Evolutionary conservation across 1,140 invertebrate genomes (phyloP).

Genomic region (Coptotermes formosanus): DNA sequence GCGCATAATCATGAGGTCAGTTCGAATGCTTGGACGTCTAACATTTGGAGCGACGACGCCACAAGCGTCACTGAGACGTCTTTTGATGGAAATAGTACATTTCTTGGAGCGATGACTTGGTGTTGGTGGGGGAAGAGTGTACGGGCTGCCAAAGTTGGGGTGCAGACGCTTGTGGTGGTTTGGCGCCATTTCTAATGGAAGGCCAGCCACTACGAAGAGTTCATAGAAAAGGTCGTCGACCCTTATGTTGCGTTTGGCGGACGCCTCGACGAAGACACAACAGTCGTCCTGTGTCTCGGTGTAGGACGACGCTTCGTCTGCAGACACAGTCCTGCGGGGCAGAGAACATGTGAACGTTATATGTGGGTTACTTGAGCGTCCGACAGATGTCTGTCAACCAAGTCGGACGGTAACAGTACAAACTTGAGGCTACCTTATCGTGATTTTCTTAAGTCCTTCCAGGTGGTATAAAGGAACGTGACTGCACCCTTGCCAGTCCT

Average conservation of each 20-base stretch:
- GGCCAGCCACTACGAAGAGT: slow-evolving; percentile 73
- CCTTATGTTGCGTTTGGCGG: slow-evolving; percentile 73
- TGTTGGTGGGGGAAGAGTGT: slow-evolving; percentile 60
- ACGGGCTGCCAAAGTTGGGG: slow-evolving; percentile 66
- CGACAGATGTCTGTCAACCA: no score
- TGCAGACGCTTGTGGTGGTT: slow-evolving; percentile 76
- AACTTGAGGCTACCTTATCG: no score
- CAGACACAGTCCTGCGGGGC: slow-evolving; percentile 60
- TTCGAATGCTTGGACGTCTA: slow-evolving; percentile 76
- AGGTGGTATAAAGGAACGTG: no score
- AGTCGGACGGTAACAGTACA: no score
- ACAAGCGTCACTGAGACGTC: slow-evolving; percentile 77
- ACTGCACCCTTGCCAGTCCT: no score
- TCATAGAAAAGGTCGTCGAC: slow-evolving; percentile 81
- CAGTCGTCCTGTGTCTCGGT: slow-evolving; percentile 67
- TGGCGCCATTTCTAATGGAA: slow-evolving; percentile 85
- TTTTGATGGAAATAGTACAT: slow-evolving; percentile 73
- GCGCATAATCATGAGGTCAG: slow-evolving; percentile 81
- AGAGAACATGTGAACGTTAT: no score
- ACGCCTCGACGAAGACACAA: slow-evolving; percentile 78
- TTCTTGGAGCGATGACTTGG: slow-evolving; percentile 65
- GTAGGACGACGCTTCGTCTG: slow-evolving; percentile 68
- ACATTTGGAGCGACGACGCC: slow-evolving; percentile 83
- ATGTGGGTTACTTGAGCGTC: no score
- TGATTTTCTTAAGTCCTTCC: no score